Evolutionary conservation across 2,113 vertebrate species (phyloP), one percentile per base, ranked within the genome.

Genomic region (Hypanus sabinus): DNA sequence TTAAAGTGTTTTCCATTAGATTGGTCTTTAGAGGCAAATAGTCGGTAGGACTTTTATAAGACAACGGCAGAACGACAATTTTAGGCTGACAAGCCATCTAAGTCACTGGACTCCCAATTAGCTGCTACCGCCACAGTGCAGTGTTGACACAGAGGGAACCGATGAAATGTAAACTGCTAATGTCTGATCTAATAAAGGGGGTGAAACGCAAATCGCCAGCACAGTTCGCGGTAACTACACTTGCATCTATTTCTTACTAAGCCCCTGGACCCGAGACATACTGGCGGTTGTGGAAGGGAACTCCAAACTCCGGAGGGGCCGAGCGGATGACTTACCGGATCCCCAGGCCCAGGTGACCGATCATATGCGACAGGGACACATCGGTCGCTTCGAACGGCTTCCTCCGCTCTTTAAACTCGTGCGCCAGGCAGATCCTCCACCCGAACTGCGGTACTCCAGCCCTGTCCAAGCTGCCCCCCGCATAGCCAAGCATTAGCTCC

Each of bases 341-440:
- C 27, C 95, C 97, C 92, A 99, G 95, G 92, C 98, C 98, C 3
- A 99, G 0, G 94, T 99, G 98, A 81, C 97, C 96, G 93, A 98
- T 71, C 94, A 97, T 62, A 60, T 98, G 96, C 90, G 96, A 96
- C 88, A 98, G 93, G 0, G 98, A 97, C 83, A 99, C 95, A 80
- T 99, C 96, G 90, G 95, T 97, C 11, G 97, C 97, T 24, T 98
- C 96, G 94, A 98, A 98, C 7, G 98, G 98, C 94, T 98, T 98
- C 94, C 98, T 96, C 96, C 97, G 98, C 96, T 99, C 98, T 94
- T 96, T 96, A 96, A 99, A 99, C 94, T 98, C 97, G 5, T 99
- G 98, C 0, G 98, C 98, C 95, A 99, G 95, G 94, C 98, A 99
- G 94, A 99, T 97, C 2, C 98, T 96, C 98, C 98, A 99, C 0